phyloP scores from a whole-genome alignment of 2,113 vertebrate species.

The Limanda limanda region DNA sequence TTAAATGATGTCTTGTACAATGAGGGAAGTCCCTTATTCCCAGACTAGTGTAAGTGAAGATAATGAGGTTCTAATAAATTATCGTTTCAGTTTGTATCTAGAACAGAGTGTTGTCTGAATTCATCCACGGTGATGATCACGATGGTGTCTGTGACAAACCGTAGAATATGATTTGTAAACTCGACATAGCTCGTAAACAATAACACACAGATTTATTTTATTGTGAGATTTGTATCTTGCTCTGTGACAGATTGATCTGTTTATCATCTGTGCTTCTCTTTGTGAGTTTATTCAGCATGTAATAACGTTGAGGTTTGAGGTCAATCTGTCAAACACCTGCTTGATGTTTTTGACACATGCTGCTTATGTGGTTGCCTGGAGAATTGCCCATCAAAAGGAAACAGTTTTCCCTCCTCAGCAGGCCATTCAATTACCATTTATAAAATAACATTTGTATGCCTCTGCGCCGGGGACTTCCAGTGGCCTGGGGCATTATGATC shows the following conservation, averaged over 20 bases:
- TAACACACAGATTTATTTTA: not conserved
- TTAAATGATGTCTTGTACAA: not conserved
- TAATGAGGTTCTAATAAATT: not conserved
- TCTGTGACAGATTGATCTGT: not conserved
- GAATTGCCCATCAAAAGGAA: conserved; percentile 21
- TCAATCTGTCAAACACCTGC: conserved; percentile 23
- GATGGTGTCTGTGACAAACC: not conserved
- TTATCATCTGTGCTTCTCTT: not conserved
- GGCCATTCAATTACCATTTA: too few relatives aligned
- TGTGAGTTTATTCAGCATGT: conserved; percentile 11
- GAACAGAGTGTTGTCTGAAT: not conserved
- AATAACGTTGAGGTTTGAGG: conserved; percentile 10
- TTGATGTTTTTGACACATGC: too few relatives aligned
- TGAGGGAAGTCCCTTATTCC: not conserved
- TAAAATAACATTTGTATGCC: too few relatives aligned
- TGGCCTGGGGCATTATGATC: too few relatives aligned
- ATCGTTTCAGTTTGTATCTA: not conserved
- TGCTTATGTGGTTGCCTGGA: not conserved
- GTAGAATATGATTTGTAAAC: not conserved
- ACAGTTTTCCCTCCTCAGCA: not conserved
- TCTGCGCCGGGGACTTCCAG: too few relatives aligned
- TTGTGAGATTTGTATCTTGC: not conserved
- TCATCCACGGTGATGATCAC: not conserved
- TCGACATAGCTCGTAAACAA: not conserved
- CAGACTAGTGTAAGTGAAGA: not conserved